Base-by-base conservation (phyloP, 2,113 vertebrate species). In the Thamnophis sirtalis region DNA sequence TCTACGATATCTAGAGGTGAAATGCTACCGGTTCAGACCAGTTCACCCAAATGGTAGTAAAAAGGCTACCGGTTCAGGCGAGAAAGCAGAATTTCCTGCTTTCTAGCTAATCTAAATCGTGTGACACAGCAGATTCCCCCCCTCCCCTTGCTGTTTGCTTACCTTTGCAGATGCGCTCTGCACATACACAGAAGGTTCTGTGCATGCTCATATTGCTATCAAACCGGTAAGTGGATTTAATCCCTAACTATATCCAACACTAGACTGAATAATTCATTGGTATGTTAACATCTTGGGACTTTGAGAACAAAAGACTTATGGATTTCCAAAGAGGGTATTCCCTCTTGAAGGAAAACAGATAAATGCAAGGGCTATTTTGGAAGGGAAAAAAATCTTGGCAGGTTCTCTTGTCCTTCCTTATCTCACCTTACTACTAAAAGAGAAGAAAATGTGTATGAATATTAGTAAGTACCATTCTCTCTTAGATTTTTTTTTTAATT, bases 401-500 rank as follows among this genome's bases (percentile, higher is more conserved):
- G 60, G 26, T 33, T 89, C 87, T 53, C 21, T 9, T 19, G 73
- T 51, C 87, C 0, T 11, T 49, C 73, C 68, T 17, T 4, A 80
- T 0, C 13, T 0, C 73, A 87, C 4, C 5, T 15, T 26, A 63
- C 33, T n/a, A 43, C 4, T 92, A 91, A 80, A 89, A 43, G 90
- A 50, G 5, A 5, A 49, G 26, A 91, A 84, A 91, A 91, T 51
- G 28, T 0, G 0, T 33, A 88, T 60, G 55, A 84, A 93, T 86
- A 55, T 91, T 28, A 91, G 87, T 43, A 91, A 94, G 38, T n/a
- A 10, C 84, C 93, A 68, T 93, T 94, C 1, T 0, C 28, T 90
- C 54, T 58, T 93, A 90, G 63, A 92, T 87, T 93, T 43, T 92
- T 95, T 88, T 94, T 93, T 95, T 94, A 89, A 93, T 93, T 95